Evolutionary conservation across 2,113 vertebrate genomes (phyloP).

Genomic region (Donacobius atricapilla): DNA sequence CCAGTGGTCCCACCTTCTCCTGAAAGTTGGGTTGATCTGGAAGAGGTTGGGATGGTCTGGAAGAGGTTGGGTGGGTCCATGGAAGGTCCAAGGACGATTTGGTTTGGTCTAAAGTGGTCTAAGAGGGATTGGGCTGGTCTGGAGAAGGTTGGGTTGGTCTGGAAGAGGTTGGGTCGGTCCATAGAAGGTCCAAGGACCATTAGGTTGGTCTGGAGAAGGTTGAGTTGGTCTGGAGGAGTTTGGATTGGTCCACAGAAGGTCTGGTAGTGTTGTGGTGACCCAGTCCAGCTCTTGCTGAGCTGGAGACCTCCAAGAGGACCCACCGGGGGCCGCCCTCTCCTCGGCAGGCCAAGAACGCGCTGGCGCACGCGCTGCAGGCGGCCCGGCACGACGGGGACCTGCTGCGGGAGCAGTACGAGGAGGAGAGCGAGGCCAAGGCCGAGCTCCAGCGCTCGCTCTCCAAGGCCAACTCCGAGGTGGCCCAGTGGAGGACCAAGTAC

Average conservation of each 20-base stretch:
- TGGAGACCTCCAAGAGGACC: background rate
- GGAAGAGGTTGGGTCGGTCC: no score
- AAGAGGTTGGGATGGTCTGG: no score
- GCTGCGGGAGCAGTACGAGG: constrained; percentile 85
- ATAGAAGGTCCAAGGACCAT: no score
- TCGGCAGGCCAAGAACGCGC: constrained; percentile 81
- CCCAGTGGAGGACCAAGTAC: background rate
- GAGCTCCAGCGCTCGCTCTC: constrained; percentile 73
- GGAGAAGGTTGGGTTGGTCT: no score
- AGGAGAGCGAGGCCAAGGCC: constrained; percentile 85
- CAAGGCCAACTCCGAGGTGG: constrained; percentile 4
- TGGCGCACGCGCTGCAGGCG: constrained; percentile 84
- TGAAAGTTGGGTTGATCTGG: background rate
- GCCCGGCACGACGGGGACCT: constrained; percentile 85
- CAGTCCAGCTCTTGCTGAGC: no score
- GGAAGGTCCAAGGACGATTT: background rate
- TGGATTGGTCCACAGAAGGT: accelerated
- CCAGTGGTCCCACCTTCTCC: accelerated
- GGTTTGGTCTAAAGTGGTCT: no score
- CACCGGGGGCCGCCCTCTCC: no score
- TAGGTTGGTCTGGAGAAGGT: no score
- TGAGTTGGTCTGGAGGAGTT: no score
- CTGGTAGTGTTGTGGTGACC: background rate
- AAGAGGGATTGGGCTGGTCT: background rate
- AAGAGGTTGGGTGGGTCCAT: no score